phyloP scores from a whole-genome alignment of 2,797 vertebrate genomes.

The Chrosomus eos region DNA sequence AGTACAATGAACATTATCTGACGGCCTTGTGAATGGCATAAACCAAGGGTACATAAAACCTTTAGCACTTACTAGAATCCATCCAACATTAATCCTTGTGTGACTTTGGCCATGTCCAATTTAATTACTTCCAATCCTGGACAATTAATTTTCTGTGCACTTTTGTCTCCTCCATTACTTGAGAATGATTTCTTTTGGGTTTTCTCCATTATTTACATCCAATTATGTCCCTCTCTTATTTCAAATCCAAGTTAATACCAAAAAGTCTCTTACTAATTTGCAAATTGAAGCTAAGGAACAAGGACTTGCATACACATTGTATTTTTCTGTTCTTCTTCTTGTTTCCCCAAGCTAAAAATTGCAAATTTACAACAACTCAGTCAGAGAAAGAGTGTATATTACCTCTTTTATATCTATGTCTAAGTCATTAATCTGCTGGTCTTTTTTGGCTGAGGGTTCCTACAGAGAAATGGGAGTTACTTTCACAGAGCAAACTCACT shows the following conservation, averaged over 20 bases:
- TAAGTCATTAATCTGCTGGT: constrained; percentile 23
- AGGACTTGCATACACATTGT: background rate
- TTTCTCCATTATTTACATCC: constrained; percentile 52
- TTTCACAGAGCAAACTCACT: constrained; percentile 26
- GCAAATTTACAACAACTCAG: background rate
- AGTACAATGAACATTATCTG: constrained; percentile 68
- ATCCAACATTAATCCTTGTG: constrained; percentile 48
- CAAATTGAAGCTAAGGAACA: constrained; percentile 8
- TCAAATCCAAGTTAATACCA: constrained; percentile 37
- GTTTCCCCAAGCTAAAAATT: background rate
- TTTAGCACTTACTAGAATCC: constrained; percentile 35
- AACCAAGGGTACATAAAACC: constrained; percentile 46
- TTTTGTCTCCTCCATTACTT: constrained; percentile 43
- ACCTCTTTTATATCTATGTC: background rate
- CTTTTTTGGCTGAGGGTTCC: constrained; percentile 12
- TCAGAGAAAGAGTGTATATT: background rate
- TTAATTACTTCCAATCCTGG: constrained; percentile 53
- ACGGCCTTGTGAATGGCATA: constrained; percentile 56
- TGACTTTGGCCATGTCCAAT: constrained; percentile 48
- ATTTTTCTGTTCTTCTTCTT: background rate
- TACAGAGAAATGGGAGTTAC: constrained; percentile 18
- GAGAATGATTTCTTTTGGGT: constrained; percentile 22
- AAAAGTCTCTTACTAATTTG: constrained; percentile 26
- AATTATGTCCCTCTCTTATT: constrained; percentile 41
- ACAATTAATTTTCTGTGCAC: constrained; percentile 40